Conservation (phyloP, 2,113 vertebrate species). For the Vanacampus margaritifer region DNA sequence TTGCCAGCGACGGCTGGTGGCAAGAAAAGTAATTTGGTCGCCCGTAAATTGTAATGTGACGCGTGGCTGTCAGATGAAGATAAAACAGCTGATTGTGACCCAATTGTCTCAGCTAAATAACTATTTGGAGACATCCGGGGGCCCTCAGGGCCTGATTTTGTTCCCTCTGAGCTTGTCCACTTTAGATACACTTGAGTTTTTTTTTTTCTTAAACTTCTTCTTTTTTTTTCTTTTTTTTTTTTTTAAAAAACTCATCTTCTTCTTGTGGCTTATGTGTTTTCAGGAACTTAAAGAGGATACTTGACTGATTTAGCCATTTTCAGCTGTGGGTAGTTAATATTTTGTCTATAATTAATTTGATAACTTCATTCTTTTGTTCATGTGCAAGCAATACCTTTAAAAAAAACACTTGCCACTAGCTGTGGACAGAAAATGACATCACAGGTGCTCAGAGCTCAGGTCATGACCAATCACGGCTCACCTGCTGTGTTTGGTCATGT, state of each 20-base stretch:
- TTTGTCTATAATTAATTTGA: too few species aligned
- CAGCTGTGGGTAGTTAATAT: too few species aligned
- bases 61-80: constrained; percentile 82
- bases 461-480: too few species aligned
- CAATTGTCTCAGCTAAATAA: constrained; percentile 76
- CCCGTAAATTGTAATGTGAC: constrained; percentile 64
- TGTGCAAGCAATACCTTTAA: too few species aligned
- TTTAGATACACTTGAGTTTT: constrained; percentile 67
- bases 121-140: constrained; percentile 72
- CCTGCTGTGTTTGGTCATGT: too few species aligned
- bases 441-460: too few species aligned
- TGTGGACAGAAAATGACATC: too few species aligned
- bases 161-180: constrained; percentile 55
- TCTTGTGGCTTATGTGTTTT: constrained; percentile 14
- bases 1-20: constrained; percentile 77
- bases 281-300: constrained; percentile 16
- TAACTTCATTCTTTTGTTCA: too few species aligned
- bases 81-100: constrained; percentile 76
- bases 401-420: too few species aligned
- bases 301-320: too few species aligned
- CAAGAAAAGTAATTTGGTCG: constrained; percentile 80
- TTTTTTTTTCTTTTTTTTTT: too few species aligned
- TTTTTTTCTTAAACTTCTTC: constrained; percentile 54
- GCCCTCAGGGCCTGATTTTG: constrained; percentile 63
- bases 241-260: too few species aligned